A percentile compares a stretch with the other conserved stretches of the same genome.
These are phyloP conservation scores for Otolemur crassicaudatus DNA, from an alignment of 2,797 vertebrate genomes.

Conservation along the genomic window DNA sequence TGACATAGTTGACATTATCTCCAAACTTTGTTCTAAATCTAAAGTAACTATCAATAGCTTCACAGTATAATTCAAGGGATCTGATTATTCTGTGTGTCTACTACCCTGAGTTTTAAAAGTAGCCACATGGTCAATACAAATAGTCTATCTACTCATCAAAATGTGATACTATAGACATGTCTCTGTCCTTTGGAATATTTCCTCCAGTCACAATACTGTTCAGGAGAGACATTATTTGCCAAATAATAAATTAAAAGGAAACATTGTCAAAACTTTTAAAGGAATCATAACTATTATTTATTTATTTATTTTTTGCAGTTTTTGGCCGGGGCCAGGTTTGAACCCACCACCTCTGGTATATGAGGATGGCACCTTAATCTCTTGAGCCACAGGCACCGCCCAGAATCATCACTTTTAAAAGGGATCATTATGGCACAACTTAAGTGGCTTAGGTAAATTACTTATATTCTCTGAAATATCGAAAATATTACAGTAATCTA, in stretches of 20 bases:
- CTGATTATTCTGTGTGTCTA: not conserved
- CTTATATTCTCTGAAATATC: not conserved
- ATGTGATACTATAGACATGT: not conserved
- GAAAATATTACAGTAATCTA: not conserved
- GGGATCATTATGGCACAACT: not conserved
- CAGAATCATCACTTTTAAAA: conserved; percentile 13
- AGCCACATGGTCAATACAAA: not conserved
- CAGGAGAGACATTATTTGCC: not conserved
- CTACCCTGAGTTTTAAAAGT: not conserved
- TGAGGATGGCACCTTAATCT: too few species aligned
- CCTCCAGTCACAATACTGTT: not conserved
- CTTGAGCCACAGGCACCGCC: too few species aligned
- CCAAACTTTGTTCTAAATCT: not conserved
- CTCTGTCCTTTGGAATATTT: not conserved
- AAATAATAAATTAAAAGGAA: not conserved
- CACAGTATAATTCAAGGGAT: not conserved
- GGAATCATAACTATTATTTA: not conserved
- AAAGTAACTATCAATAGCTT: not conserved
- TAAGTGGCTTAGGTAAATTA: not conserved
- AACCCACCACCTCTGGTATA: too few species aligned
- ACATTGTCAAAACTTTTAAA: not conserved
- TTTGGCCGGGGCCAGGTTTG: too few species aligned
- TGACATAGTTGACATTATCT: not conserved
- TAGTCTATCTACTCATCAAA: not conserved
- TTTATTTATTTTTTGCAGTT: too few species aligned